Evolutionary conservation across 2,113 vertebrate species (phyloP).

Genomic region (Salminus brasiliensis): DNA sequence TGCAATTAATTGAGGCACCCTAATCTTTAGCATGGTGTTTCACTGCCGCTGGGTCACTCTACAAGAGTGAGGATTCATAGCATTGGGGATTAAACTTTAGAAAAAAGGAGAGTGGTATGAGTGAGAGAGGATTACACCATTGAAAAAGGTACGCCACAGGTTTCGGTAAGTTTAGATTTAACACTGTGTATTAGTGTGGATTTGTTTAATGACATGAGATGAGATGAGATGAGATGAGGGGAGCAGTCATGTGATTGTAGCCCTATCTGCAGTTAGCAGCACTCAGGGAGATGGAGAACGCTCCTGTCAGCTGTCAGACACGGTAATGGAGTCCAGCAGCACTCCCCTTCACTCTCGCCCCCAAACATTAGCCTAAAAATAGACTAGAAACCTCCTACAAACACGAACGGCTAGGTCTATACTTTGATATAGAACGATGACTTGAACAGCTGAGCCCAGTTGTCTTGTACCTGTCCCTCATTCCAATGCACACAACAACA

Average conservation of each 20-base stretch:
- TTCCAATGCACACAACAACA: background rate
- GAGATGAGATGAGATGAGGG: too few species aligned
- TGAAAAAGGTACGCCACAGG: background rate
- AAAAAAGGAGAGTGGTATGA: background rate
- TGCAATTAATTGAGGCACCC: background rate
- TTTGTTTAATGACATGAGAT: conserved; percentile 39
- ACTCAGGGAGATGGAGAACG: conserved; percentile 8
- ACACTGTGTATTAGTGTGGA: conserved; percentile 12
- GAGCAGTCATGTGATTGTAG: background rate
- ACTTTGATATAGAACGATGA: background rate
- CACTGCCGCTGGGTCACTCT: background rate
- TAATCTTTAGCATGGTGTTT: background rate
- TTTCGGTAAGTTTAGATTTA: background rate
- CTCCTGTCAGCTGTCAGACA: conserved; percentile 32
- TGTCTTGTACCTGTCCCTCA: background rate
- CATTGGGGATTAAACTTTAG: background rate
- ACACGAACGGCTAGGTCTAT: background rate
- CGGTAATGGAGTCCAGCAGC: conserved; percentile 19
- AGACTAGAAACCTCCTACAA: background rate
- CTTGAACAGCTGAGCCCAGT: background rate
- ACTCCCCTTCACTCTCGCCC: conserved; percentile 4
- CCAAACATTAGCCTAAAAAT: conserved; percentile 21
- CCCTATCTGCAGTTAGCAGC: background rate
- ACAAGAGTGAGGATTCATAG: background rate
- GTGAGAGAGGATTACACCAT: background rate